phyloP scores from a whole-genome alignment of 1,140 invertebrate genomes.

The Plodia interpunctella region DNA sequence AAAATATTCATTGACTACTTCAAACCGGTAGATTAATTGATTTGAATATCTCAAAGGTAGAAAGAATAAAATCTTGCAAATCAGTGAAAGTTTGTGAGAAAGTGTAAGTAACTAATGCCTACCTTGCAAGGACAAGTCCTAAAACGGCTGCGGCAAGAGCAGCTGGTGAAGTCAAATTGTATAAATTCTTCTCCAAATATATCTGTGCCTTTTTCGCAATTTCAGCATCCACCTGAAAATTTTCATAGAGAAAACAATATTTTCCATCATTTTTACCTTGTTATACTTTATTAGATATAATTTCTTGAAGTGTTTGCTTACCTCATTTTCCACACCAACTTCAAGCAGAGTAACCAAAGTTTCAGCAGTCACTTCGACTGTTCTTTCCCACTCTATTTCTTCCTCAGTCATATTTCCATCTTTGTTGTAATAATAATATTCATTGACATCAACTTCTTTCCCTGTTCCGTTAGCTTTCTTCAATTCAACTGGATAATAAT shows the following conservation, averaged over 20 bases:
- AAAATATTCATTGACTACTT: neutral
- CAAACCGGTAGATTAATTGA: neutral
- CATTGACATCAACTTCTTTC: slow-evolving; percentile 56
- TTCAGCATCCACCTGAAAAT: slow-evolving; percentile 71
- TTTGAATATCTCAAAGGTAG: no score
- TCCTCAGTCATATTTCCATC: slow-evolving; percentile 72
- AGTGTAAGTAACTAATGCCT: slow-evolving; percentile 13
- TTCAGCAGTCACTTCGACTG: slow-evolving; percentile 79
- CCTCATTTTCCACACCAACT: slow-evolving; percentile 79
- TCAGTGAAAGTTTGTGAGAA: neutral
- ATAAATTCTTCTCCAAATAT: slow-evolving; percentile 78
- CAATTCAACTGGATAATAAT: slow-evolving; percentile 65
- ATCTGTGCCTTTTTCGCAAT: slow-evolving; percentile 71
- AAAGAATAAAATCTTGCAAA: no score
- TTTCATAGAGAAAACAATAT: slow-evolving; percentile 6
- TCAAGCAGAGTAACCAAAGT: slow-evolving; percentile 78
- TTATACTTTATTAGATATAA: no score
- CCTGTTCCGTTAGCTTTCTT: slow-evolving; percentile 49
- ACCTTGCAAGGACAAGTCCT: slow-evolving; percentile 76
- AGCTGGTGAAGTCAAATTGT: slow-evolving; percentile 75
- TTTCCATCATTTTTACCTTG: no score
- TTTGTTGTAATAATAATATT: slow-evolving; percentile 69
- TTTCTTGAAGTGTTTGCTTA: no score
- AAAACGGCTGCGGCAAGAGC: slow-evolving; percentile 78
- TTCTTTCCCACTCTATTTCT: slow-evolving; percentile 70